Base-by-base conservation (phyloP, 2,888 invertebrate genomes). In the Prosapia bicincta region DNA sequence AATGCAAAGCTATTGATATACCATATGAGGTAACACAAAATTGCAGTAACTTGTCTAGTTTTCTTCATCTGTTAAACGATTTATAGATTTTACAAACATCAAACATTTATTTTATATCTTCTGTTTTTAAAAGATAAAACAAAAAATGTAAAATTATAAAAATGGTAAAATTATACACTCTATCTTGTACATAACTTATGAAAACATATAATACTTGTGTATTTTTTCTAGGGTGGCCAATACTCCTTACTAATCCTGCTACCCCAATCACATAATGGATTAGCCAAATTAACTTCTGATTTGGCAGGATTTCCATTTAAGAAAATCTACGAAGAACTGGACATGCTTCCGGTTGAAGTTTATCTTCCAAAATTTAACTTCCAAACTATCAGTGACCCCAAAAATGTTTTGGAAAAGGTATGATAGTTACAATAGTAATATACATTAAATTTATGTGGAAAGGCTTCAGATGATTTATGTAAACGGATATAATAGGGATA, bases 371-470 rank as follows among this genome's bases (percentile, higher is more conserved):
- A 86, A 75, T 91, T 91, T 84, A 87, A 88, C 81, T 86, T 90
- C 24, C 90, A 90, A 81, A 89, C 90, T 6, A 91, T 90, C 7
- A 89, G 90, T 0, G 88, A 89, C 28, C 89, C 91, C 1, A 88
- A 89, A 66, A 84, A 88, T 0, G 88, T 89, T 79, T 84, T 91
- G 32, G 87, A 86, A 77, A 88, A 88, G 86, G 89, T 89, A 79
- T 77, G 74, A 66, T 43, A 1, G 79, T 15, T 2, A 38, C 7
- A n/a, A n/a, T n/a, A n/a, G n/a, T n/a, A n/a, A n/a, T n/a, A n/a
- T n/a, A n/a, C n/a, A n/a, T n/a, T n/a, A n/a, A n/a, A n/a, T n/a
- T n/a, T n/a, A n/a, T n/a, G n/a, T n/a, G n/a, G n/a, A n/a, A n/a
- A n/a, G n/a, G n/a, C n/a, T n/a, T 38, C 25, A 9, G 23, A 72